Conservation (phyloP, 2,113 vertebrate genomes). For the Misgurnus mizolepis region DNA sequence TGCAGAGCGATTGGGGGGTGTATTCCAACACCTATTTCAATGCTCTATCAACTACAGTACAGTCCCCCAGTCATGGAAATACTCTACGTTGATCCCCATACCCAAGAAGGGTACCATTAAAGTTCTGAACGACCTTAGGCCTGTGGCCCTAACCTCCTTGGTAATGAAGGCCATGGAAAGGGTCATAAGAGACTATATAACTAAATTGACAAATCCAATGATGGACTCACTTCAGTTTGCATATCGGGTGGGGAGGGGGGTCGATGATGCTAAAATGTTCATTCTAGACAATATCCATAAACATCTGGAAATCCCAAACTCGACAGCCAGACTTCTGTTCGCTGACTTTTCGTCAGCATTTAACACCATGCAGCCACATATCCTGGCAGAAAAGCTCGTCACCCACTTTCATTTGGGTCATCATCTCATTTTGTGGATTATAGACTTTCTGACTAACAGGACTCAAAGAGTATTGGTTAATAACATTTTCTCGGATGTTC, state of each 20-base stretch:
- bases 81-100: conserved; percentile 20
- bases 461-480: too few species aligned
- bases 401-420: not conserved
- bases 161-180: not conserved
- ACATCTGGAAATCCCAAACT: too few species aligned
- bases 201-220: too few species aligned
- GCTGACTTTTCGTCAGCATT: conserved; percentile 19
- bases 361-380: conserved; percentile 13
- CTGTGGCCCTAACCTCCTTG: conserved; percentile 31
- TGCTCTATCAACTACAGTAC: not conserved
- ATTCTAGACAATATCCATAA: too few species aligned
- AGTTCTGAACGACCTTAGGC: conserved; percentile 14
- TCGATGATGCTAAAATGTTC: too few species aligned
- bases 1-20: too few species aligned
- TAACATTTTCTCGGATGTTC: too few species aligned
- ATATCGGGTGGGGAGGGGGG: too few species aligned
- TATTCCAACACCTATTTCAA: not conserved
- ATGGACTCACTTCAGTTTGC: too few species aligned
- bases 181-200: too few species aligned
- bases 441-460: conserved; percentile 3
- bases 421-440: conserved; percentile 22
- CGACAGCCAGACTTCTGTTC: not conserved
- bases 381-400: not conserved
- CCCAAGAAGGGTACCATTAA: conserved; percentile 4
- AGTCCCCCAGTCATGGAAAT: conserved; percentile 11